phyloP scores from a whole-genome alignment of 2,888 invertebrate species.

The Xanthorhoe spadicearia region DNA sequence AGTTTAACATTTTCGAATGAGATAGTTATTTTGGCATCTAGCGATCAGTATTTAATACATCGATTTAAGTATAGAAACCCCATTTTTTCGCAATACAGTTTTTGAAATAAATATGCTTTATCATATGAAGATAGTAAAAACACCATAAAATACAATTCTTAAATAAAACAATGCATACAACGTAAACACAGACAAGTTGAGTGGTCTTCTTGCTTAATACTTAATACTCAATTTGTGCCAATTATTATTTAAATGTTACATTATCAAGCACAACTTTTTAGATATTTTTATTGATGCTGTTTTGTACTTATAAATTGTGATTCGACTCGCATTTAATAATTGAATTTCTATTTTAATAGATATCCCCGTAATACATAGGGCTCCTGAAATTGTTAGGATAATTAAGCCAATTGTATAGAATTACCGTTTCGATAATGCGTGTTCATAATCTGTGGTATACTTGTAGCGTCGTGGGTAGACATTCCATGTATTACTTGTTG shows the following conservation, averaged over 20 bases:
- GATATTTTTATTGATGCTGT: constrained; percentile 33
- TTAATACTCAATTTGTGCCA: constrained; percentile 77
- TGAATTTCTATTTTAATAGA: constrained; percentile 7
- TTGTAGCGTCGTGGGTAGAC: constrained; percentile 53
- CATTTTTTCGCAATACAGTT: not conserved
- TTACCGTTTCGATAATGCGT: constrained; percentile 51
- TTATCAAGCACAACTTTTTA: constrained; percentile 51
- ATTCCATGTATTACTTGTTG: constrained; percentile 57
- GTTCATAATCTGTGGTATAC: constrained; percentile 69
- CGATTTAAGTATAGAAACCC: constrained; percentile 3
- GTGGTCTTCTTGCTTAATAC: constrained; percentile 56
- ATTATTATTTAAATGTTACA: constrained; percentile 53
- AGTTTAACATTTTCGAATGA: not conserved
- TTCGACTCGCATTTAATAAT: constrained; percentile 20
- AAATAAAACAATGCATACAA: constrained; percentile 4
- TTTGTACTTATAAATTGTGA: constrained; percentile 25
- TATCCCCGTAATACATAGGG: not conserved
- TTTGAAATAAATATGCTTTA: not conserved
- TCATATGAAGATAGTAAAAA: not conserved
- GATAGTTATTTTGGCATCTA: not conserved
- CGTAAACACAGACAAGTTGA: constrained; percentile 34
- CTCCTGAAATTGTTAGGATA: not conserved
- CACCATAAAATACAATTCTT: not conserved
- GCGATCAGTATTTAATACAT: constrained; percentile 6
- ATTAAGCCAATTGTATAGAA: constrained; percentile 13